phyloP scores from a whole-genome alignment of 2,797 vertebrate genomes.

The Phyllotis vaccarum region DNA sequence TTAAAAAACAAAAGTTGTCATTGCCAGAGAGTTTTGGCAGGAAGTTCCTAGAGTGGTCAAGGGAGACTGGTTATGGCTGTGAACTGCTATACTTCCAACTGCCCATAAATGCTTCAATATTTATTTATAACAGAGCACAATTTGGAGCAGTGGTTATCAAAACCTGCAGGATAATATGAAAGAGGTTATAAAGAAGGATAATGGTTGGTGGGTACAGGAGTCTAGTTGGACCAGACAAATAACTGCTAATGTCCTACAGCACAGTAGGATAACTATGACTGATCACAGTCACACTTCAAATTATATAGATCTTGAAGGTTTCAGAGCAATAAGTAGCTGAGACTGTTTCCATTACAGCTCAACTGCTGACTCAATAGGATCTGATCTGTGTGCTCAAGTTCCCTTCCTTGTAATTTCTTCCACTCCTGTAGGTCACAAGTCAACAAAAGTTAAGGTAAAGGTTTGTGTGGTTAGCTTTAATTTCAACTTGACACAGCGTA shows the following conservation, averaged over 20 bases:
- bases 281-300: not conserved
- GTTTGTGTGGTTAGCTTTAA: not conserved
- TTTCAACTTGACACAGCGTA: not conserved
- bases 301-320: not conserved
- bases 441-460: slow-evolving; percentile 62
- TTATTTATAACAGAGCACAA: slow-evolving; percentile 45
- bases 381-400: slow-evolving; percentile 33
- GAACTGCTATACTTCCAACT: slow-evolving; percentile 1
- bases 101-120: slow-evolving; percentile 8
- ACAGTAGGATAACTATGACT: not conserved
- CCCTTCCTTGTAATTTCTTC: slow-evolving; percentile 39
- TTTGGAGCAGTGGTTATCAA: not conserved
- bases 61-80: slow-evolving; percentile 39
- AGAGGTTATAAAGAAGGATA: not conserved
- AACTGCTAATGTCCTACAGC: not conserved
- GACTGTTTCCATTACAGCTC: slow-evolving; percentile 56
- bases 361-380: slow-evolving; percentile 41
- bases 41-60: slow-evolving; percentile 17
- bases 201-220: not conserved
- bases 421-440: not conserved
- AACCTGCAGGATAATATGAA: not conserved
- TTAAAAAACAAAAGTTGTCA: not conserved
- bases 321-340: slow-evolving; percentile 47
- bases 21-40: not conserved
- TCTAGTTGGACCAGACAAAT: not conserved